These are phyloP conservation scores for Lasioglossum marginatum DNA, from an alignment of 2,888 invertebrate genomes.

Conservation along the genomic window DNA sequence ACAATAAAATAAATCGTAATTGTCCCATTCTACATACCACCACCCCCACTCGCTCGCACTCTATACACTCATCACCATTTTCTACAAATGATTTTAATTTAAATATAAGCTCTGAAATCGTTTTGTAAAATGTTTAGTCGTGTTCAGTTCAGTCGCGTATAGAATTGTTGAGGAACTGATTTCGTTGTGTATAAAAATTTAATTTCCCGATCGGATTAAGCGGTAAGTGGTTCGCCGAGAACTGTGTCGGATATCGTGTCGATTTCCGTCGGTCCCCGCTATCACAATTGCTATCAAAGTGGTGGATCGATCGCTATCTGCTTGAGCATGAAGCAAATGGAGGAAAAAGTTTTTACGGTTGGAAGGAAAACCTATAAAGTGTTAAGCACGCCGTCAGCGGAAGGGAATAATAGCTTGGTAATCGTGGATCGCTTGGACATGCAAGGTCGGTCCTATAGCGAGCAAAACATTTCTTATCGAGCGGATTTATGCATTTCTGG, in stretches of 20 bases:
- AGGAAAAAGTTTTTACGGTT: slow-evolving; percentile 41
- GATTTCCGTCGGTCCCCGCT: neutral
- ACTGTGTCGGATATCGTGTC: neutral
- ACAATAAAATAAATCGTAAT: neutral
- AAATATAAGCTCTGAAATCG: neutral
- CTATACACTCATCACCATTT: neutral
- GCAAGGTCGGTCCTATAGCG: slow-evolving; percentile 44
- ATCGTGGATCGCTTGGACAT: slow-evolving; percentile 56
- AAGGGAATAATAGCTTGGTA: slow-evolving; percentile 55
- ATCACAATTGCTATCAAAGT: neutral
- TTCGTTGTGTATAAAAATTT: neutral
- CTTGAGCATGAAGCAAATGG: slow-evolving; percentile 6
- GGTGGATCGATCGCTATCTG: slow-evolving; percentile 21
- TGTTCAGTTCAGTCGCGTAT: neutral
- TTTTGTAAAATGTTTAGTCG: neutral
- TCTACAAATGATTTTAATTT: neutral
- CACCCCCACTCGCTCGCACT: no score
- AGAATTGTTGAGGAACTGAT: neutral
- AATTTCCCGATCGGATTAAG: neutral
- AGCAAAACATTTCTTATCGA: slow-evolving; percentile 39
- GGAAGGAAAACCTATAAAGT: slow-evolving; percentile 48
- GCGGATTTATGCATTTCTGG: slow-evolving; percentile 20
- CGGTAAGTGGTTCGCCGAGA: neutral
- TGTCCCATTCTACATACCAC: neutral
- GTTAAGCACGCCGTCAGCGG: slow-evolving; percentile 39